Conservation (phyloP, 2,888 invertebrate genomes). For the Philereme vetulata region DNA sequence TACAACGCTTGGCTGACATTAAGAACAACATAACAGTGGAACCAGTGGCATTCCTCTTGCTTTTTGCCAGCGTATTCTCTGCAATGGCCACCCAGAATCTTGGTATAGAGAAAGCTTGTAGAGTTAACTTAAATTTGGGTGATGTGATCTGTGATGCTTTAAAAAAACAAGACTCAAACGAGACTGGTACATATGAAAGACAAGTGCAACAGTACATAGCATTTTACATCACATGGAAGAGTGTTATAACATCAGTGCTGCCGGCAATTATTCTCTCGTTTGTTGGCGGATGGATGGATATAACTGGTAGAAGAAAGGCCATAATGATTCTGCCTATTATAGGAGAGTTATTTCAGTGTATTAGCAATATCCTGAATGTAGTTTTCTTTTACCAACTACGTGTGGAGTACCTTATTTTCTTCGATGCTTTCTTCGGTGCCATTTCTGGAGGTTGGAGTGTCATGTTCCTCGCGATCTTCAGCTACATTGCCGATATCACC, state of each 20-base stretch:
- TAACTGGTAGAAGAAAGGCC: slow-evolving; percentile 84
- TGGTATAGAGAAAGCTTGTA: slow-evolving; percentile 90
- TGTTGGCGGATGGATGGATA: slow-evolving; percentile 88
- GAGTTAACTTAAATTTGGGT: slow-evolving; percentile 87
- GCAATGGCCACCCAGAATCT: slow-evolving; percentile 89
- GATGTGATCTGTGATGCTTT: slow-evolving; percentile 87
- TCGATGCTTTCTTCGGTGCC: slow-evolving; percentile 44
- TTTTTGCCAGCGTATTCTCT: slow-evolving; percentile 65
- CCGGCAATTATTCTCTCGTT: slow-evolving; percentile 89
- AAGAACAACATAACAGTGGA: slow-evolving; percentile 46
- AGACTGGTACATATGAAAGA: slow-evolving; percentile 65
- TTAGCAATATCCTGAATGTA: slow-evolving; percentile 88
- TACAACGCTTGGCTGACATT: slow-evolving; percentile 27
- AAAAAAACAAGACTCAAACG: slow-evolving; percentile 81
- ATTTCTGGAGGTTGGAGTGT: slow-evolving; percentile 44
- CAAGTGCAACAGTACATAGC: slow-evolving; percentile 86
- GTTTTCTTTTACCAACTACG: slow-evolving; percentile 88
- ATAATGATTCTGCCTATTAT: slow-evolving; percentile 89
- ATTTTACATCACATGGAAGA: slow-evolving; percentile 89
- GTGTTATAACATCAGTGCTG: slow-evolving; percentile 87
- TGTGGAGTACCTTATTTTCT: slow-evolving; percentile 82
- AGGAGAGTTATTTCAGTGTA: slow-evolving; percentile 87
- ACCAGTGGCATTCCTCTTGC: slow-evolving; percentile 44
- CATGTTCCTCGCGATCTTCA: slow-evolving; percentile 42
- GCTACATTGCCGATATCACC: slow-evolving; percentile 46